phyloP scores from a whole-genome alignment of 2,113 vertebrate genomes.

The Sarotherodon lohbergeri region DNA sequence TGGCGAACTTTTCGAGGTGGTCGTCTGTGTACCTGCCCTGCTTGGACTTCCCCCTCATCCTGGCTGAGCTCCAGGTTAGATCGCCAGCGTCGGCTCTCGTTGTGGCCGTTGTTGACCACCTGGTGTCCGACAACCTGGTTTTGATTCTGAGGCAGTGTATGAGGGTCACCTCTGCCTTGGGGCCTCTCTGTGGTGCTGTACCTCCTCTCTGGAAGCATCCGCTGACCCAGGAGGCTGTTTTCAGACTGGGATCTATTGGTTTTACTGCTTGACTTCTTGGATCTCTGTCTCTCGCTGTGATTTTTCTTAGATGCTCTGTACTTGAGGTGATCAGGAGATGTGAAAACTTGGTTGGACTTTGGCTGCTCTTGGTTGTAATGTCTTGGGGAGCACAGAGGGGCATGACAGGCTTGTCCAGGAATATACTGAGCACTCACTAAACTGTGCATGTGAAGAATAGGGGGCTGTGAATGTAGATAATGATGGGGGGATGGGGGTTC shows the following conservation, averaged over 20 bases:
- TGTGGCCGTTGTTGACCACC: conserved; percentile 9
- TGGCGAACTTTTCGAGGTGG: conserved; percentile 33
- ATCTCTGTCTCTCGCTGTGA: conserved; percentile 66
- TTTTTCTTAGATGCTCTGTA: conserved; percentile 64
- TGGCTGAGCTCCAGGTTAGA: conserved; percentile 85
- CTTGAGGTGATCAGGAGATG: conserved; percentile 54
- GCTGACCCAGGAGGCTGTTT: conserved; percentile 76
- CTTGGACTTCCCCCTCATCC: conserved; percentile 58
- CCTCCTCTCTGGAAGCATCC: conserved; percentile 63
- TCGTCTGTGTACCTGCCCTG: conserved; percentile 30
- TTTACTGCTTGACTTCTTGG: conserved; percentile 67
- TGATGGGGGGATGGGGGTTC: conserved; percentile 62
- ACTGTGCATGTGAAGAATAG: conserved; percentile 53
- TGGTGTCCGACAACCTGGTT: conserved; percentile 36
- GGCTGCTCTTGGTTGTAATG: conserved; percentile 44
- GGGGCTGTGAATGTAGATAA: conserved; percentile 44
- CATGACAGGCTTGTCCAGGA: conserved; percentile 66
- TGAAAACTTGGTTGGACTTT: conserved; percentile 17
- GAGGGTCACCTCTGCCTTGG: conserved; percentile 12
- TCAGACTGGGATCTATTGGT: conserved; percentile 81
- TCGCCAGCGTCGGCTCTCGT: conserved; percentile 75
- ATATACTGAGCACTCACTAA: conserved; percentile 80
- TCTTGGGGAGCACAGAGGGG: conserved; percentile 51
- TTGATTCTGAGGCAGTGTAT: conserved; percentile 39
- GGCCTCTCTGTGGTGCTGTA: conserved; percentile 76